Evolutionary conservation across 2,797 vertebrate genomes (phyloP), one percentile per base, ranked within the genome.

Genomic region (Gadopsis marmoratus): DNA sequence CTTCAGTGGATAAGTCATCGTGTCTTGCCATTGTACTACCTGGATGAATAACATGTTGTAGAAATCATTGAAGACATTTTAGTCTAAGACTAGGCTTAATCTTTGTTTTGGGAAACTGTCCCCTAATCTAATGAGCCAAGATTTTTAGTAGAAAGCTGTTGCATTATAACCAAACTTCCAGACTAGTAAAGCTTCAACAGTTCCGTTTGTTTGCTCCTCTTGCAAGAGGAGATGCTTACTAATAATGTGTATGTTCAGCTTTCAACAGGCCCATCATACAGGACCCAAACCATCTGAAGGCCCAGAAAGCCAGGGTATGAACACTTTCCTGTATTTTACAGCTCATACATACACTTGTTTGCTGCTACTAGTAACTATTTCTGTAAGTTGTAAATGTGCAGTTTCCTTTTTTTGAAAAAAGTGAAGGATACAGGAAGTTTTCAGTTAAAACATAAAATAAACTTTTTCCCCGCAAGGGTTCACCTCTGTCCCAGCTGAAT

Each of bases 401-500:
- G 2, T 53, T 33, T 2, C 59, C 5, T 51, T 62, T 50, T 54
- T 33, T 23, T 39, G 1, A 21, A 31, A n/a, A 31, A 50, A 2
- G 4, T n/a, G 17, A 53, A 21, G 13, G 33, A 50, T 39, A 2
- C 4, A 21, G 2, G 7, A 12, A 26, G 26, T 26, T 26, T 26
- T 26, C 26, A 26, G 26, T 26, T 26, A 26, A 26, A 26, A 26
- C 26, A 26, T 26, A 26, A 26, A 26, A 26, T 26, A 26, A 26
- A 26, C 26, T 26, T 26, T 26, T 26, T 26, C 26, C 26, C 26
- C 26, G 1, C 26, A 26, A 35, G 35, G 67, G 4, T 37, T 41
- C 11, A 1, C 33, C 51, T 11, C 13, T 39, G 33, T 63, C 23
- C 31, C 78, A 84, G 39, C 58, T 88, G 60, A 80, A 58, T 50